phyloP scores from a whole-genome alignment of 2,113 vertebrate genomes.

The Halichoeres trimaculatus region DNA sequence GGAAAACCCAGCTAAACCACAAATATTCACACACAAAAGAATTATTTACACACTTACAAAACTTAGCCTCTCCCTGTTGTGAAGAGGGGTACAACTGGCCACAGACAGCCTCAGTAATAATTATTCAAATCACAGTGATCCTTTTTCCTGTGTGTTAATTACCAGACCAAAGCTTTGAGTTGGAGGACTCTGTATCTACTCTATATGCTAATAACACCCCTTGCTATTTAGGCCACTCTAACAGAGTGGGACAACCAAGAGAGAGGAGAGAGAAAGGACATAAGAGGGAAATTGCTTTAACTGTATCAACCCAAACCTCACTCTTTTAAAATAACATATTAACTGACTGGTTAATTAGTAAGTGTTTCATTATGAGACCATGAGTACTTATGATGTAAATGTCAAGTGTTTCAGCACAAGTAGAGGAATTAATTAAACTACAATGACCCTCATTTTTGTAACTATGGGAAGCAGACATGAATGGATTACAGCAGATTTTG shows the following conservation, averaged over 20 bases:
- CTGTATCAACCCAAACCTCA: slow-evolving; percentile 41
- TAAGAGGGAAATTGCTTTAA: slow-evolving; percentile 50
- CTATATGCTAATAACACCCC: slow-evolving; percentile 78
- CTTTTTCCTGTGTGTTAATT: slow-evolving; percentile 76
- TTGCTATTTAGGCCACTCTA: slow-evolving; percentile 70
- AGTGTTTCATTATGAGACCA: slow-evolving; percentile 47
- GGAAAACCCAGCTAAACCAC: neutral
- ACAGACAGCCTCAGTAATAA: slow-evolving; percentile 66
- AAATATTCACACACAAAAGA: slow-evolving; percentile 14
- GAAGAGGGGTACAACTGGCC: slow-evolving; percentile 58
- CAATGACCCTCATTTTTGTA: slow-evolving; percentile 13
- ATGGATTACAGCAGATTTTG: slow-evolving; percentile 9
- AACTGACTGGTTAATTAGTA: slow-evolving; percentile 54
- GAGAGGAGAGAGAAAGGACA: slow-evolving; percentile 41
- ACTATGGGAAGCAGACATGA: slow-evolving; percentile 7
- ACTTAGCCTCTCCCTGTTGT: slow-evolving; percentile 34
- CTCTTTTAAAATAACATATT: slow-evolving; percentile 54
- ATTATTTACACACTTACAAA: slow-evolving; percentile 27
- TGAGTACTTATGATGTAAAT: slow-evolving; percentile 46
- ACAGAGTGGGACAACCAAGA: slow-evolving; percentile 48
- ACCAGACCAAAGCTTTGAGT: slow-evolving; percentile 77
- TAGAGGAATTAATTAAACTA: slow-evolving; percentile 22
- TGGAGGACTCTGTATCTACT: slow-evolving; percentile 71
- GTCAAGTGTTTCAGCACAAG: slow-evolving; percentile 36
- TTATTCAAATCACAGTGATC: slow-evolving; percentile 78